Evolutionary conservation across 1,140 invertebrate genomes (phyloP).

Genomic region (Tetramorium parvispinum): DNA sequence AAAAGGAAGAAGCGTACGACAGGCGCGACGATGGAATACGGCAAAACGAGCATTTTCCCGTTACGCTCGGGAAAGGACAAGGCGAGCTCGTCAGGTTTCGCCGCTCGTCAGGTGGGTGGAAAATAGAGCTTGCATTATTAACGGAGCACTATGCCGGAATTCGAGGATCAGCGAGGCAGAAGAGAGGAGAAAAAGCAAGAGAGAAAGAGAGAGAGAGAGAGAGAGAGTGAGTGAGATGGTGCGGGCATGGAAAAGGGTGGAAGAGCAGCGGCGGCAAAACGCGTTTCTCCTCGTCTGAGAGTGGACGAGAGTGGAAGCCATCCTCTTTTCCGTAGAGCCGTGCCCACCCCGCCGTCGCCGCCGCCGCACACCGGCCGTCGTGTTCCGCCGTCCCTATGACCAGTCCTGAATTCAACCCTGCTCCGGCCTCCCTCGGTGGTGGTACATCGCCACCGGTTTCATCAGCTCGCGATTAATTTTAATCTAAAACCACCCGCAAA

Average conservation of each 20-base stretch:
- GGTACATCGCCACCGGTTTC: slow-evolving; percentile 73
- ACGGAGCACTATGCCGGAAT: slow-evolving; percentile 71
- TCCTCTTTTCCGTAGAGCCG: slow-evolving; percentile 70
- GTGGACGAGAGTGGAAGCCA: slow-evolving; percentile 73
- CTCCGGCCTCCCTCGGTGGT: slow-evolving; percentile 64
- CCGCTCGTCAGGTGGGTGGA: slow-evolving; percentile 68
- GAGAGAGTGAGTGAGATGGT: not conserved
- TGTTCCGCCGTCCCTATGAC: slow-evolving; percentile 68
- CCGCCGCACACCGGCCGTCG: not conserved
- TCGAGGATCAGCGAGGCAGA: slow-evolving; percentile 65
- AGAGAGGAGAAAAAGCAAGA: slow-evolving; percentile 35
- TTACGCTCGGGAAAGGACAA: slow-evolving; percentile 42
- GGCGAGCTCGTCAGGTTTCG: slow-evolving; percentile 55
- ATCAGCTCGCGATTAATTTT: slow-evolving; percentile 80
- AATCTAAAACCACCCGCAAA: slow-evolving; percentile 78
- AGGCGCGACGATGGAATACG: slow-evolving; percentile 11
- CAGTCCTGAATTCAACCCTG: slow-evolving; percentile 73
- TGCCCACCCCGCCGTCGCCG: slow-evolving; percentile 51
- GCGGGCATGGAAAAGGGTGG: slow-evolving; percentile 19
- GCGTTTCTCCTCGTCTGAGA: slow-evolving; percentile 70
- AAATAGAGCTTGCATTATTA: slow-evolving; percentile 76
- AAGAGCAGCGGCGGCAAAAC: slow-evolving; percentile 18
- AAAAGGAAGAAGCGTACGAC: not conserved
- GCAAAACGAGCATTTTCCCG: not conserved
- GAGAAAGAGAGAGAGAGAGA: not conserved